A percentile compares a stretch with the other conserved stretches of the same genome.
Conservation (phyloP, 2,888 invertebrate genomes). For the Mythimna loreyi region DNA sequence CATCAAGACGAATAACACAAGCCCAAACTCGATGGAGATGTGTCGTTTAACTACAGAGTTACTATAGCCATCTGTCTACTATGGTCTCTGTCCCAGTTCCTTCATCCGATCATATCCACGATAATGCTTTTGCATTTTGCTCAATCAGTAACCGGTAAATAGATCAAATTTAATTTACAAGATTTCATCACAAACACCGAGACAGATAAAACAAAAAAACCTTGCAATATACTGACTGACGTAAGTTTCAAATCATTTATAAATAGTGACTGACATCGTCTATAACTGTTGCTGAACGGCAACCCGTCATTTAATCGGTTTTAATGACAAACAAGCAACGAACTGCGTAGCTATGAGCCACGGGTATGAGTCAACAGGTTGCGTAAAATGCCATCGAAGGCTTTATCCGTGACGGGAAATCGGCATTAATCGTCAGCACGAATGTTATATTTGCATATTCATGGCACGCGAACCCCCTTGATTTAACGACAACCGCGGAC, state of each 20-base stretch:
- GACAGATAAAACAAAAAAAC: no score
- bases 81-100: no score
- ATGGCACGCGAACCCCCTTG: constrained; percentile 78
- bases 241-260: neutral
- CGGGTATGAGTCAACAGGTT: constrained; percentile 72
- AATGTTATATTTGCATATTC: constrained; percentile 84
- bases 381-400: constrained; percentile 66
- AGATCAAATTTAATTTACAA: no score
- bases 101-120: no score
- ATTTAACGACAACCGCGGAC: constrained; percentile 79
- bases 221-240: no score
- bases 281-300: neutral
- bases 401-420: constrained; percentile 75
- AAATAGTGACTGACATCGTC: constrained; percentile 22
- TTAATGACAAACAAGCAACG: constrained; percentile 47
- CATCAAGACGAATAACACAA: no score
- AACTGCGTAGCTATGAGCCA: constrained; percentile 21
- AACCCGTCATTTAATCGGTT: constrained; percentile 30
- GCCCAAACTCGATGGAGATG: no score
- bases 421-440: constrained; percentile 77
- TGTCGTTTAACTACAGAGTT: no score
- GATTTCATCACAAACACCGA: no score
- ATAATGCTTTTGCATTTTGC: no score
- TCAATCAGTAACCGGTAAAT: no score
- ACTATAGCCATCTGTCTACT: no score